Conservation (phyloP, 2,888 invertebrate genomes). For the Drosophila monieri region DNA sequence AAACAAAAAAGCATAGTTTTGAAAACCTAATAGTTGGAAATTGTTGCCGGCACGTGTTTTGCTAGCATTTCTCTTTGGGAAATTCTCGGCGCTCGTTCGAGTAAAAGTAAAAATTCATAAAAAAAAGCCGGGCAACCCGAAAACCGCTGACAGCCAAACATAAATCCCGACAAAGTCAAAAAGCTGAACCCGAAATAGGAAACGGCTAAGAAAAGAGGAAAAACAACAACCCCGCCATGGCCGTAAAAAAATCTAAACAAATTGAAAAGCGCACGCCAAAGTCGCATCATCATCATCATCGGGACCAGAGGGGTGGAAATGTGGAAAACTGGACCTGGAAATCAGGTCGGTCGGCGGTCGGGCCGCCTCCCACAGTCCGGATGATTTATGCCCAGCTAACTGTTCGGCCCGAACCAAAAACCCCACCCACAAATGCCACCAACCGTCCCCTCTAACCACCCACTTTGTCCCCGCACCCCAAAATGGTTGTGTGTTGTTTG, state of each 20-base stretch:
- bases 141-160: slow-evolving; percentile 67
- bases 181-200: slow-evolving; percentile 27
- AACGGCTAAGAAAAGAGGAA: slow-evolving; percentile 29
- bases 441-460: slow-evolving; percentile 6
- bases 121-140: slow-evolving; percentile 50
- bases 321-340: slow-evolving; percentile 48
- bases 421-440: slow-evolving; percentile 9
- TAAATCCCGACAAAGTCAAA: slow-evolving; percentile 57
- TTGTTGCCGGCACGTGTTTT: slow-evolving; percentile 63
- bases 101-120: slow-evolving; percentile 69
- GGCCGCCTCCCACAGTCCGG: slow-evolving; percentile 66
- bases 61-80: slow-evolving; percentile 44
- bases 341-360: slow-evolving; percentile 44
- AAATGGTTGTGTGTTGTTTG: slow-evolving; percentile 8
- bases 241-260: slow-evolving; percentile 68
- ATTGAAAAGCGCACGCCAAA: slow-evolving; percentile 77
- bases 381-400: slow-evolving; percentile 66
- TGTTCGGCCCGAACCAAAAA: slow-evolving; percentile 25
- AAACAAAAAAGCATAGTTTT: slow-evolving; percentile 32
- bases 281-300: slow-evolving; percentile 70
- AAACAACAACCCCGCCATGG: slow-evolving; percentile 16
- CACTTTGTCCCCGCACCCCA: slow-evolving; percentile 5
- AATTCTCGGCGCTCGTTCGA: slow-evolving; percentile 52
- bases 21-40: slow-evolving; percentile 56
- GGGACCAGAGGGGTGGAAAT: slow-evolving; percentile 15